These are phyloP conservation scores for Macrobrachium nipponense DNA, from an alignment of 1,140 invertebrate species.

Conservation along the genomic window DNA sequence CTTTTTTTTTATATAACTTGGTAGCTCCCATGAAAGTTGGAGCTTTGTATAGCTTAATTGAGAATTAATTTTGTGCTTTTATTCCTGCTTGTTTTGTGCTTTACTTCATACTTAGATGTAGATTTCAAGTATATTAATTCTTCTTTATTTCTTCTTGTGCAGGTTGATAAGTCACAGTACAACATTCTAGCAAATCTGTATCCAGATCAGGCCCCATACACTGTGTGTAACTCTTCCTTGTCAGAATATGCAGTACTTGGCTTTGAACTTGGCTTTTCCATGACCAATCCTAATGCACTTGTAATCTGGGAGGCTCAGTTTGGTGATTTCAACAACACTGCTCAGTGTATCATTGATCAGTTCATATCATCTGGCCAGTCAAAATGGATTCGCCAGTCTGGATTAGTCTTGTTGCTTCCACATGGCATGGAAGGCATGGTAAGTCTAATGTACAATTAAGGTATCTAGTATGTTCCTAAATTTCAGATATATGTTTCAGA, in stretches of 20 bases:
- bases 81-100: neutral
- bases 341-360: conserved; percentile 99
- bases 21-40: too few relatives aligned
- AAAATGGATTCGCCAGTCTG: conserved; percentile 98
- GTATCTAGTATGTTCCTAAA: neutral
- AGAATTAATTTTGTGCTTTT: neutral
- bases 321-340: conserved; percentile 99
- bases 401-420: conserved; percentile 93
- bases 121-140: neutral
- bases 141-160: conserved; percentile 35
- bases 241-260: conserved; percentile 94
- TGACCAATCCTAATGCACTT: conserved; percentile 98
- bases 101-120: neutral
- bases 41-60: too few relatives aligned
- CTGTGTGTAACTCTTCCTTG: conserved; percentile 96
- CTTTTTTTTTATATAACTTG: too few relatives aligned
- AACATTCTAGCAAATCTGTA: conserved; percentile 89
- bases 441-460: neutral
- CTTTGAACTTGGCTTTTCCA: conserved; percentile 97
- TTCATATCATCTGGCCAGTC: conserved; percentile 97
- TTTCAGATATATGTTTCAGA: too few relatives aligned
- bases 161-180: conserved; percentile 89
- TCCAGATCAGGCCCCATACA: conserved; percentile 94
- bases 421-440: conserved; percentile 99
- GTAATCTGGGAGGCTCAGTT: conserved; percentile 99